Conservation (phyloP, 2,113 vertebrate species). For the Trichomycterus rosablanca region DNA sequence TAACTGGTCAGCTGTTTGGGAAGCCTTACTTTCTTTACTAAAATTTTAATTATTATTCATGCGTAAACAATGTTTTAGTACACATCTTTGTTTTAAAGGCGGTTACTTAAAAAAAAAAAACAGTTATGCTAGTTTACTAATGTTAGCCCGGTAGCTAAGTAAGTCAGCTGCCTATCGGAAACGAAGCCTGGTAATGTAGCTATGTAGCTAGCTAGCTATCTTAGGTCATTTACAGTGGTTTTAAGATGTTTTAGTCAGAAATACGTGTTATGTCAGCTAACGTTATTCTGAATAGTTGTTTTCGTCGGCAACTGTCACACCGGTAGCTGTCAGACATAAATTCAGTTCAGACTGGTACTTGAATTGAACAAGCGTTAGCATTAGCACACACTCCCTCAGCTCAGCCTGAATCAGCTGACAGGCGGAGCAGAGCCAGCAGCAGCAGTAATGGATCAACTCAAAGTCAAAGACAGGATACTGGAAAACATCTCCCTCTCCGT, state of each 20-base stretch:
- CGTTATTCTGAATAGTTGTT: neutral
- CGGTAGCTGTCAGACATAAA: too few relatives aligned
- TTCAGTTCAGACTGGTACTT: too few relatives aligned
- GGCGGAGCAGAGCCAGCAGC: slow-evolving; percentile 45
- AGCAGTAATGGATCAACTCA: slow-evolving; percentile 81
- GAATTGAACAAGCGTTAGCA: too few relatives aligned
- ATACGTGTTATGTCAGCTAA: neutral
- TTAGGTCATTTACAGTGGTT: neutral
- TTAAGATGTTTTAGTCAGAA: neutral
- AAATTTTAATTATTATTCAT: too few relatives aligned
- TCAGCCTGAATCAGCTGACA: slow-evolving; percentile 62
- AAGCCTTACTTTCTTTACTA: neutral
- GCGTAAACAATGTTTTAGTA: too few relatives aligned
- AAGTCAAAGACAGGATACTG: slow-evolving; percentile 94
- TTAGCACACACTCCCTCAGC: neutral
- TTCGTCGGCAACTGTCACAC: neutral
- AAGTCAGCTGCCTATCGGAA: too few relatives aligned
- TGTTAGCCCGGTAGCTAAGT: neutral
- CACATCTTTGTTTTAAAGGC: too few relatives aligned
- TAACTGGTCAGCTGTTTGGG: neutral
- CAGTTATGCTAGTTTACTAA: too few relatives aligned
- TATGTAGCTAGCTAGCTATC: neutral
- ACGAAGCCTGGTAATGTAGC: neutral
- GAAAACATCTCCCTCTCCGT: slow-evolving; percentile 93
- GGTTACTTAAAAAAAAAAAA: too few relatives aligned